A percentile compares a stretch with the other conserved stretches of the same genome.
These are phyloP conservation scores for Rhagoletis pomonella DNA, from an alignment of 1,140 invertebrate species.

Conservation along the genomic window DNA sequence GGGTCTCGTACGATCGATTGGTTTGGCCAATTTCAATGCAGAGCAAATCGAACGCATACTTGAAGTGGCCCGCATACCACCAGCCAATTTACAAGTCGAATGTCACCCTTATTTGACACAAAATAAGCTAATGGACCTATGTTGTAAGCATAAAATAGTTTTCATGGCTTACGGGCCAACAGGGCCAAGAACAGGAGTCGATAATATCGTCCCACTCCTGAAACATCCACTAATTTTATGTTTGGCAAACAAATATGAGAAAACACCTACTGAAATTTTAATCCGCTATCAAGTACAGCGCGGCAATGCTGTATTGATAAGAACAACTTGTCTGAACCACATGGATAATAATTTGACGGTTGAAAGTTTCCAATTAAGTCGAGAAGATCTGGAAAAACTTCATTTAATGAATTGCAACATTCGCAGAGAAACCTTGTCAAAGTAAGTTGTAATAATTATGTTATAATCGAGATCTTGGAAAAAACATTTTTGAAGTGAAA, in stretches of 20 bases:
- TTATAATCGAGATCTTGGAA: no score
- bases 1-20: slow-evolving; percentile 86
- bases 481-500: no score
- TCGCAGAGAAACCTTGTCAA: slow-evolving; percentile 67
- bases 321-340: slow-evolving; percentile 81
- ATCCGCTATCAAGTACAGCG: slow-evolving; percentile 81
- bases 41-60: slow-evolving; percentile 86
- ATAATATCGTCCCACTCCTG: not conserved
- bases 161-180: slow-evolving; percentile 88
- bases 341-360: slow-evolving; percentile 84
- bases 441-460: slow-evolving; percentile 55
- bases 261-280: slow-evolving; percentile 82
- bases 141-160: slow-evolving; percentile 79
- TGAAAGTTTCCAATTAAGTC: slow-evolving; percentile 82
- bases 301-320: slow-evolving; percentile 82
- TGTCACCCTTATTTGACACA: slow-evolving; percentile 92
- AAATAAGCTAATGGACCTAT: slow-evolving; percentile 83
- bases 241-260: slow-evolving; percentile 81
- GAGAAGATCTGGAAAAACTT: slow-evolving; percentile 79
- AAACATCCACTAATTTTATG: not conserved
- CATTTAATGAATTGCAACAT: slow-evolving; percentile 77
- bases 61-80: slow-evolving; percentile 81
- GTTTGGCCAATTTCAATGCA: slow-evolving; percentile 94
- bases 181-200: slow-evolving; percentile 78
- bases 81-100: slow-evolving; percentile 86